phyloP scores from a whole-genome alignment of 2,113 vertebrate genomes.

The Oenanthe melanoleuca region DNA sequence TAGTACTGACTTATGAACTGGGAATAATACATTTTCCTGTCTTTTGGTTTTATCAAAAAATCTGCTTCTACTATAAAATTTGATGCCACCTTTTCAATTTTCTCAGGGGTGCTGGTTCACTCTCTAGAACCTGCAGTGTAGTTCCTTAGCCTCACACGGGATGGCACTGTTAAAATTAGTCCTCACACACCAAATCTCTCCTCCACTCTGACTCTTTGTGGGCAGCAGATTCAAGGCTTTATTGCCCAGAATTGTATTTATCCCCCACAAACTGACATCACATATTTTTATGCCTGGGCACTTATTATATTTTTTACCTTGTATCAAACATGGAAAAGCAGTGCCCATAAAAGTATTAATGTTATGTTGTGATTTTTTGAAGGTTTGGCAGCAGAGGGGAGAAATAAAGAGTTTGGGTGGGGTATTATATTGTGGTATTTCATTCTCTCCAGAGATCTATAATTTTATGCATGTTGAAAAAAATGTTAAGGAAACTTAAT shows the following conservation, averaged over 20 bases:
- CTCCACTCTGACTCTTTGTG: background rate
- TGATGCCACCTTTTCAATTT: background rate
- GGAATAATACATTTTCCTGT: background rate
- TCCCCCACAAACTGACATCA: slow-evolving; percentile 1
- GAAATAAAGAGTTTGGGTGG: background rate
- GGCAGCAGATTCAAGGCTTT: background rate
- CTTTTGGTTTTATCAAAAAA: background rate
- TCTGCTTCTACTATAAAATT: background rate
- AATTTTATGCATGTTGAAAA: slow-evolving; percentile 65
- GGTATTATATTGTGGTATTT: slow-evolving; percentile 54
- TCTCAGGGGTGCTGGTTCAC: background rate
- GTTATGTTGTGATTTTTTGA: background rate
- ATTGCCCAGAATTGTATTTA: background rate
- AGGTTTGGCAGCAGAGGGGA: slow-evolving; percentile 57
- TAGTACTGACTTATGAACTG: background rate
- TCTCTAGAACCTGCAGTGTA: background rate
- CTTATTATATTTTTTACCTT: slow-evolving; percentile 15
- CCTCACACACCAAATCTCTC: background rate
- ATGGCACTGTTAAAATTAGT: slow-evolving; percentile 58
- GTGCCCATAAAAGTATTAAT: slow-evolving; percentile 11
- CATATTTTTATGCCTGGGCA: background rate
- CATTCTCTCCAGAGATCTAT: slow-evolving; percentile 67
- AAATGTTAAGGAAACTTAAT: slow-evolving; percentile 64
- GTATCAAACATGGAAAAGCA: slow-evolving; percentile 19
- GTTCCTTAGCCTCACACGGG: slow-evolving; percentile 40